Evolutionary conservation across 2,797 vertebrate species (phyloP).

Genomic region (Myotis pilosus): DNA sequence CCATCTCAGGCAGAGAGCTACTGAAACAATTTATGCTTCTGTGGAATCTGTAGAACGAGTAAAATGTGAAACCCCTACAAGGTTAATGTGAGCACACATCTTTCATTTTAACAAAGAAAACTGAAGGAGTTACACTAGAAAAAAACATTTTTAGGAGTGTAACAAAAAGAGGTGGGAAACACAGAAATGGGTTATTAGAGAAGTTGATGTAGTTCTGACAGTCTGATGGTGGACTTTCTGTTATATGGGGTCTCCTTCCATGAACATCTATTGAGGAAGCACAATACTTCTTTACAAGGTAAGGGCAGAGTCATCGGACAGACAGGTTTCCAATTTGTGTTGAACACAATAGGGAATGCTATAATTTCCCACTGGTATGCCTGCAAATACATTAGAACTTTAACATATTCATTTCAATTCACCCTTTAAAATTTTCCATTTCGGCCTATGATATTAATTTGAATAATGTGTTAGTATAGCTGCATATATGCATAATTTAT

Average conservation of each 20-base stretch:
- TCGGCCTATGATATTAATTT: neutral
- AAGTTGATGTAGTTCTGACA: neutral
- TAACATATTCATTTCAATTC: neutral
- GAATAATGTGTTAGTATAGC: neutral
- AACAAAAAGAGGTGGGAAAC: neutral
- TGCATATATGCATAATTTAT: neutral
- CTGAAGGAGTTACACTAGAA: too few species aligned
- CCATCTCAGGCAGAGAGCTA: neutral
- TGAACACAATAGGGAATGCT: neutral
- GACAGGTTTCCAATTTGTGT: neutral
- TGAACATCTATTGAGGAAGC: neutral
- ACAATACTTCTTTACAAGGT: neutral
- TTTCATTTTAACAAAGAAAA: neutral
- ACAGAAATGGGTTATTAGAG: neutral
- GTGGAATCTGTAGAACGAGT: neutral
- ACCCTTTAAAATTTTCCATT: neutral
- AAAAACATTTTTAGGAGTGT: neutral
- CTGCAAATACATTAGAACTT: neutral
- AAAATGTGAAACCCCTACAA: neutral
- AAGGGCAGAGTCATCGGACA: neutral
- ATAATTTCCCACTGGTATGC: neutral
- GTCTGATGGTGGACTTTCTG: rapidly evolving
- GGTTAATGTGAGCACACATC: neutral
- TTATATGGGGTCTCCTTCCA: neutral
- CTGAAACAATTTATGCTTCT: neutral